Evolutionary conservation across 2,888 invertebrate species (phyloP).

Genomic region (Luffia ferchaultella): DNA sequence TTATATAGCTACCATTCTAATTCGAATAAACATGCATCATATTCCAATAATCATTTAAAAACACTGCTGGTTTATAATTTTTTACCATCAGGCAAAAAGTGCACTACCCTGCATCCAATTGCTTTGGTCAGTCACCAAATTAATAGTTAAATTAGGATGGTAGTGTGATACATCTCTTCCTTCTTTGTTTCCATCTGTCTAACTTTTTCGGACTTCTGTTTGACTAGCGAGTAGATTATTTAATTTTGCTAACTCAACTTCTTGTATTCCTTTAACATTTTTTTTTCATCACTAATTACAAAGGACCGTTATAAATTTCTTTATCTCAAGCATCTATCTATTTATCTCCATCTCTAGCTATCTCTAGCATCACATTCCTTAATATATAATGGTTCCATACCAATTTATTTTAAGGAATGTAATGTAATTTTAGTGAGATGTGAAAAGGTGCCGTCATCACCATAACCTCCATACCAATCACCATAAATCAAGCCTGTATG

Average conservation of each 20-base stretch:
- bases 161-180: conserved; percentile 96
- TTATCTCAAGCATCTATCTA: conserved; percentile 82
- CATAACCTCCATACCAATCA: conserved; percentile 86
- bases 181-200: conserved; percentile 78
- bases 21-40: conserved; percentile 95
- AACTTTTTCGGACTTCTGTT: conserved; percentile 79
- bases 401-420: conserved; percentile 83
- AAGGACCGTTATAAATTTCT: conserved; percentile 70
- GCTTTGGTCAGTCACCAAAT: conserved; percentile 94
- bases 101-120: conserved; percentile 92
- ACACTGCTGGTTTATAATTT: conserved; percentile 92
- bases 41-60: conserved; percentile 99
- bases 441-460: conserved; percentile 79
- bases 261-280: conserved; percentile 91
- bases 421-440: conserved; percentile 74
- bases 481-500: conserved; percentile 87
- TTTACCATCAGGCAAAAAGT: conserved; percentile 88
- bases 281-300: conserved; percentile 77
- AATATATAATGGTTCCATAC: conserved; percentile 88
- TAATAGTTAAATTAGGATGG: conserved; percentile 98
- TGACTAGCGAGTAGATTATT: conserved; percentile 95
- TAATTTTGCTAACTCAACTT: conserved; percentile 86
- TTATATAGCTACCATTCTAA: conserved; percentile 97
- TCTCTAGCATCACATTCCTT: conserved; percentile 92
- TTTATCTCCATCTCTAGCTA: conserved; percentile 79